Percentiles rank a stretch among this genome's conserved stretches.
Conservation (phyloP, 2,113 vertebrate genomes). For the Larimichthys crocea region DNA sequence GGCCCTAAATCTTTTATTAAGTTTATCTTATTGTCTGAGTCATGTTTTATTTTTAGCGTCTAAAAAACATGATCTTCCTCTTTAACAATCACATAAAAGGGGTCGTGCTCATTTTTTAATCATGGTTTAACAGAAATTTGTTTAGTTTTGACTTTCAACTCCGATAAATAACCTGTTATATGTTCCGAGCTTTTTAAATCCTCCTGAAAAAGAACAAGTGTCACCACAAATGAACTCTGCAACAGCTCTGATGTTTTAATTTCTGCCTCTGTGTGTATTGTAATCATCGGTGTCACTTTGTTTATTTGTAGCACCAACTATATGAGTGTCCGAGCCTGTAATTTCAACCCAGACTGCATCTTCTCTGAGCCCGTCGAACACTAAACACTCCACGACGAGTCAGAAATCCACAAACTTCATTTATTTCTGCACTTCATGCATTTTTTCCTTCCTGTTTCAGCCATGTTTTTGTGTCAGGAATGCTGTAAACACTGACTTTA, state of each 20-base stretch:
- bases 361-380: conserved; percentile 6
- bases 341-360: conserved; percentile 28
- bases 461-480: conserved; percentile 28
- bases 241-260: neutral
- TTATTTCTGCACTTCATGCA: conserved; percentile 11
- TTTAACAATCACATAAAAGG: neutral
- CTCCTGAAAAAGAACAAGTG: neutral
- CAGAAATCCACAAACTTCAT: neutral
- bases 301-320: conserved; percentile 33
- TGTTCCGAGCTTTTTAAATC: neutral
- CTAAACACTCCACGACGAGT: conserved; percentile 23
- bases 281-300: conserved; percentile 18
- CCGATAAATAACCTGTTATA: neutral
- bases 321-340: conserved; percentile 39
- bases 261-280: neutral
- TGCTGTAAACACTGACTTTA: conserved; percentile 37
- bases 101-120: neutral
- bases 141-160: neutral
- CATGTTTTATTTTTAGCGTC: neutral
- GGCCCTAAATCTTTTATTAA: neutral
- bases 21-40: neutral
- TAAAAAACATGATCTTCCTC: neutral
- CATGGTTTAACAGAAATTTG: neutral
- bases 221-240: neutral
- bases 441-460: neutral